Evolutionary conservation across 2,797 vertebrate genomes (phyloP), one percentile per base, ranked within the genome.

Genomic region (Acipenser transmontanus): DNA sequence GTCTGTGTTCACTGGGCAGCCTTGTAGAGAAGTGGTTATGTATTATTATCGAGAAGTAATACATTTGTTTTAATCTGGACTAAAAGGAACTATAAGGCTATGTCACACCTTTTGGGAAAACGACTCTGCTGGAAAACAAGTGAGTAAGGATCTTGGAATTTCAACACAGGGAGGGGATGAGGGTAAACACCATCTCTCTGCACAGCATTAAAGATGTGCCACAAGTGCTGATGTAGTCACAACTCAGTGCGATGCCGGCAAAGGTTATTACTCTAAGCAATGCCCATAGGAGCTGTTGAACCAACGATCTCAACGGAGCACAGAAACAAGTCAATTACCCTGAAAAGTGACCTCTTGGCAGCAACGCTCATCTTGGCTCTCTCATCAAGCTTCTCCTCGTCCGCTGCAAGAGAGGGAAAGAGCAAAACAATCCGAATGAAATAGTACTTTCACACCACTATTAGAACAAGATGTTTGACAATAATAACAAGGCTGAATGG

Each of bases 341-440:
- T 93, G 81, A 99, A 99, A 75, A 99, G 92, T 65, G 96, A 91
- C 49, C 97, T 93, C 76, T 99, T 99, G 72, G 97, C 97, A 74
- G 97, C 93, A 1, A 99, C 97, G 0, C 97, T 99, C 78, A 99
- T 82, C 78, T 95, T 98, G 81, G 97, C 95, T 75, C 93, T 84
- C 50, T 98, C 97, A 71, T 99, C 97, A 8, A 99, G 72, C 75
- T 94, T 99, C 77, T 95, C 95, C 72, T 97, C 95, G 66, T 98
- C 96, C 81, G 82, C 75, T 89, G 52, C 62, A 71, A 73, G 34
- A 34, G 34, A 34, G 34, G 34, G 34, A 34, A 34, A 34, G 34
- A 34, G 34, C 34, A 34, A 34, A 34, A 34, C 34, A 34, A 34
- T 34, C 34, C 2, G 34, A 34, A 34, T 4, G 17, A 17, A 17